Conservation (phyloP, 2,113 vertebrate genomes). For the Erythrolamprus reginae region DNA sequence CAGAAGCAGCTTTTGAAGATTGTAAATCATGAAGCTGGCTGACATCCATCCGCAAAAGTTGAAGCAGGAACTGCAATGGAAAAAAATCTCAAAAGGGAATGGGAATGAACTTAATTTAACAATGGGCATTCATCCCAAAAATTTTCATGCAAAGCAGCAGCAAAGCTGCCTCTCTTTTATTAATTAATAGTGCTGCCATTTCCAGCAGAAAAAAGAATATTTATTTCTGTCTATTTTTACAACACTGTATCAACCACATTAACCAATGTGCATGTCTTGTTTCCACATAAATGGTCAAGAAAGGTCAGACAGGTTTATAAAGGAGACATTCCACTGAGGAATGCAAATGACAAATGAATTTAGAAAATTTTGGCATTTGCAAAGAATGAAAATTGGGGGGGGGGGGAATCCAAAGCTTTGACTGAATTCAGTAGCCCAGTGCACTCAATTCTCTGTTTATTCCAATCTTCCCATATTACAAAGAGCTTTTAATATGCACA, state of each 20-base stretch:
- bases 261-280: slow-evolving; percentile 25
- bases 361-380: background rate
- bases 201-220: slow-evolving; percentile 52
- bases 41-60: slow-evolving; percentile 58
- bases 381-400: background rate
- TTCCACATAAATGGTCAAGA: slow-evolving; percentile 8
- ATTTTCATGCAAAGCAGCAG: slow-evolving; percentile 66
- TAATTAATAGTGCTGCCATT: slow-evolving; percentile 54
- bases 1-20: slow-evolving; percentile 46
- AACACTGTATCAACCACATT: slow-evolving; percentile 55
- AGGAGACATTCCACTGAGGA: slow-evolving; percentile 15
- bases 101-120: slow-evolving; percentile 71
- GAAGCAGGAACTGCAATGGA: slow-evolving; percentile 53
- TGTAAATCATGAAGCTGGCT: slow-evolving; percentile 65
- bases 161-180: slow-evolving; percentile 55
- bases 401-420: background rate
- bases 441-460: background rate
- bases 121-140: slow-evolving; percentile 65
- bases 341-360: background rate
- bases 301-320: background rate
- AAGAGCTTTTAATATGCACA: background rate
- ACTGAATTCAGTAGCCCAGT: background rate
- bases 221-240: slow-evolving; percentile 54
- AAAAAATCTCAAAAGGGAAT: slow-evolving; percentile 71
- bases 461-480: background rate